Percentiles rank a stretch among this genome's conserved stretches.
These are phyloP conservation scores for zebrafish (Danio rerio) DNA, from an alignment of 2,113 vertebrate genomes.

Conservation along the genomic window GRCz12tu NC_133183.1:21596001-21596500, in stretches of 20 bases:
- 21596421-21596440: conserved; percentile 61
- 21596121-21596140: conserved; percentile 80
- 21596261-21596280: conserved; percentile 26
- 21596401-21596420: conserved; percentile 68
- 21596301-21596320: conserved; percentile 41
- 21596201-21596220: conserved; percentile 33
- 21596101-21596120: conserved; percentile 14
- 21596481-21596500: conserved; percentile 73
- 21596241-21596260: conserved; percentile 49
- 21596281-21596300: conserved; percentile 25
- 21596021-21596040: conserved; percentile 99
- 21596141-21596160: conserved; percentile 60
- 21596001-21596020: conserved; percentile 89
- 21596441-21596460: conserved; percentile 13
- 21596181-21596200: conserved; percentile 55
- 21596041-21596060: conserved; percentile 59
- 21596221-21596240: conserved; percentile 58
- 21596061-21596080: conserved; percentile 34
- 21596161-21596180: conserved; percentile 38
- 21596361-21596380: conserved; percentile 15
- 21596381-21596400: conserved; percentile 40
- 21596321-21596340: conserved; percentile 63
- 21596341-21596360: conserved; percentile 25
- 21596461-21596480: conserved; percentile 66
- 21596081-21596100: conserved; percentile 22